Conservation (phyloP, 2,888 invertebrate genomes). For the Trissolcus brochymenae region DNA sequence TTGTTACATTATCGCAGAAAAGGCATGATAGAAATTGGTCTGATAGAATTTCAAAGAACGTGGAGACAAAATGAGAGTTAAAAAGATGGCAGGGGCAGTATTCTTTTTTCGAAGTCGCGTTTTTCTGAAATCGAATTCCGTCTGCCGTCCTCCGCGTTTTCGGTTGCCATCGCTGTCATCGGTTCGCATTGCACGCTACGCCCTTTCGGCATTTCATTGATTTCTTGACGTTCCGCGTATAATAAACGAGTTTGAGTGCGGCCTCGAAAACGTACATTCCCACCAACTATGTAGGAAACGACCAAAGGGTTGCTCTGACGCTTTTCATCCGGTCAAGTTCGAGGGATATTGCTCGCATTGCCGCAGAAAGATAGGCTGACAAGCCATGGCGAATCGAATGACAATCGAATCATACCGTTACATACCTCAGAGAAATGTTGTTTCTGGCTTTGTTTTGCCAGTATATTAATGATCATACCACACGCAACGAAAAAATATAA, state of each 20-base stretch:
- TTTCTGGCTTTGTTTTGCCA: no score
- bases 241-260: constrained; percentile 62
- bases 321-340: constrained; percentile 60
- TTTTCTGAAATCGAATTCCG: constrained; percentile 53
- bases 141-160: not conserved
- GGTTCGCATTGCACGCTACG: constrained; percentile 33
- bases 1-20: constrained; percentile 45
- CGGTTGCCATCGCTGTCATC: constrained; percentile 8
- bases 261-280: constrained; percentile 64
- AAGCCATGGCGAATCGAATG: constrained; percentile 71
- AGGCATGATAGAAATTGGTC: constrained; percentile 47
- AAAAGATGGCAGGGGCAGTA: constrained; percentile 34
- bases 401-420: constrained; percentile 70
- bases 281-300: constrained; percentile 65
- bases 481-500: no score
- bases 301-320: constrained; percentile 66
- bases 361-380: constrained; percentile 50
- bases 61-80: constrained; percentile 46
- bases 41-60: constrained; percentile 45
- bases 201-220: constrained; percentile 62
- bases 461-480: no score
- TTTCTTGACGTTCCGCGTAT: constrained; percentile 65
- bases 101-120: constrained; percentile 34
- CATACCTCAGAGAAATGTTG: no score
- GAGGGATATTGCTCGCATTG: constrained; percentile 38